Evolutionary conservation across 1,140 invertebrate genomes (phyloP).

Genomic region (Zaprionus ghesquierei): DNA sequence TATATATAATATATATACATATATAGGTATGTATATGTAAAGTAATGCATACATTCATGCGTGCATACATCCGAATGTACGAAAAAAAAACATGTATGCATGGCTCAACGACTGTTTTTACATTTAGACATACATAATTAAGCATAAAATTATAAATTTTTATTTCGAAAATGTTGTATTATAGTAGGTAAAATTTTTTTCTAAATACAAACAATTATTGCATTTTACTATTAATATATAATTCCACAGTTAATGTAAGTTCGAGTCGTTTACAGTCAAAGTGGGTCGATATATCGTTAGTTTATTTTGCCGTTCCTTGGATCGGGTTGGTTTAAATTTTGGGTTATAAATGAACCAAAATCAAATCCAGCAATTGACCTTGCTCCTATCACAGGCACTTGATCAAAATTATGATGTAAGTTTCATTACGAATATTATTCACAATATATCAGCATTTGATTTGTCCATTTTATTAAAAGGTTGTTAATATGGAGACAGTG

Average conservation of each 20-base stretch:
- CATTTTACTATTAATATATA: neutral
- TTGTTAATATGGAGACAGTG: constrained; percentile 96
- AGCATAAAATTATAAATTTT: too few species aligned
- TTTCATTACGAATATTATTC: constrained; percentile 30
- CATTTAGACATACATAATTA: neutral
- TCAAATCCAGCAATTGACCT: constrained; percentile 84
- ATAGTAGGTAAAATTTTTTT: too few species aligned
- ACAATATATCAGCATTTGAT: neutral
- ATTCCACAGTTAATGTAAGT: constrained; percentile 23
- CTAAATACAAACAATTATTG: neutral
- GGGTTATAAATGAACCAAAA: constrained; percentile 79
- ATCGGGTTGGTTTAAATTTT: constrained; percentile 36
- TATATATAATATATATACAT: neutral
- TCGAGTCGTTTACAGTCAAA: constrained; percentile 1
- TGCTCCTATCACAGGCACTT: constrained; percentile 86
- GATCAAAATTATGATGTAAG: constrained; percentile 89
- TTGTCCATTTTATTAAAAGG: constrained; percentile 84
- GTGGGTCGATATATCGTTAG: constrained; percentile 12
- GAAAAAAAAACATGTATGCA: neutral
- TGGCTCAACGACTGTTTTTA: too few species aligned
- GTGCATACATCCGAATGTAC: neutral
- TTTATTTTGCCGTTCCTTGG: constrained; percentile 33
- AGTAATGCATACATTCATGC: too few species aligned
- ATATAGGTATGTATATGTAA: neutral
- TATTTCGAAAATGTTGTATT: too few species aligned